Evolutionary conservation across 53 echinoderm and acorn worm species (phyloP).

Genomic region (Echinarachnius parma): DNA sequence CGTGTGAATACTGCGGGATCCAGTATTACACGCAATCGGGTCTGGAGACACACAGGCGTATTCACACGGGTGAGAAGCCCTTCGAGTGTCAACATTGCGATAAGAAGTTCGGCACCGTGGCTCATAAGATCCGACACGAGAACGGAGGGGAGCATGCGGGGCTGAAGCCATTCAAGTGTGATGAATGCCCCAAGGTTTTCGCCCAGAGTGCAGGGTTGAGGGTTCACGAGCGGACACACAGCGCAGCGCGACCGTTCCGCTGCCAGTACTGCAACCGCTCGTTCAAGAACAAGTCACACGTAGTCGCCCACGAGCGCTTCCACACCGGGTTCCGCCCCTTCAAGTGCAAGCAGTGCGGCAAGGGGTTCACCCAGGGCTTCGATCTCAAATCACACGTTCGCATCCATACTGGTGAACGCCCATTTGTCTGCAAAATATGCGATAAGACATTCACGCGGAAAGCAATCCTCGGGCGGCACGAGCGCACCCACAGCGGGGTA

Average conservation of each 20-base stretch:
- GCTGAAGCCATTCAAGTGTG: conserved; percentile 49
- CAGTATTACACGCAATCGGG: no score
- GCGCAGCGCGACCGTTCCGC: conserved; percentile 3
- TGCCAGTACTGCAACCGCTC: conserved; percentile 14
- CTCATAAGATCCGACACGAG: conserved; percentile 51
- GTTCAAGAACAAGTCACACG: conserved; percentile 8
- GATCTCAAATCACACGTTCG: conserved; percentile 18
- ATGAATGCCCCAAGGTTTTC: conserved; percentile 49
- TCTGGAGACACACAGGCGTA: conserved; percentile 20
- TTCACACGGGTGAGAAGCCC: conserved; percentile 59
- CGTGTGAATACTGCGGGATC: no score
- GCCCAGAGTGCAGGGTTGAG: conserved; percentile 32
- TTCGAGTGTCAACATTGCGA: conserved; percentile 44
- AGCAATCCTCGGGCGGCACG: neutral
- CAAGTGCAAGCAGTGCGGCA: conserved; percentile 28
- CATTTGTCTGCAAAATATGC: conserved; percentile 11
- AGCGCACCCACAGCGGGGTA: conserved; percentile 5
- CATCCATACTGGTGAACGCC: conserved; percentile 18
- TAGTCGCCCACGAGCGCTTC: conserved; percentile 6
- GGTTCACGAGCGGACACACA: conserved; percentile 45
- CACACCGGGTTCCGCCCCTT: conserved; percentile 23
- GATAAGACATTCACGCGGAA: conserved; percentile 19
- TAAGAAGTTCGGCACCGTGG: conserved; percentile 42
- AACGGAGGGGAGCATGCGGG: conserved; percentile 26
- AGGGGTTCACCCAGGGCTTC: neutral